phyloP scores from a whole-genome alignment of 1,140 invertebrate species.

The Trissolcus basalis region DNA sequence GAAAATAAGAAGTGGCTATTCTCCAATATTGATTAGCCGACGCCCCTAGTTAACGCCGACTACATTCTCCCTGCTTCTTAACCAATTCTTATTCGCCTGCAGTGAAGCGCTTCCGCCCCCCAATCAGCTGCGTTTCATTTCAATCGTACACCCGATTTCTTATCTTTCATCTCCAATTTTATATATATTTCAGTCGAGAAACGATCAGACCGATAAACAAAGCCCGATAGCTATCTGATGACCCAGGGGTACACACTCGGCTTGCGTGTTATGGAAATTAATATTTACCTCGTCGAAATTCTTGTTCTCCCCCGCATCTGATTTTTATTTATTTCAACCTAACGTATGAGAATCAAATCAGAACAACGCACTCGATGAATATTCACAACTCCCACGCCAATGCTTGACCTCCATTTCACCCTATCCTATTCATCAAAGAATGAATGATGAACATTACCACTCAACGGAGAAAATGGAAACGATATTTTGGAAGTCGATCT shows the following conservation, averaged over 20 bases:
- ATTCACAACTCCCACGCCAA: slow-evolving; percentile 14
- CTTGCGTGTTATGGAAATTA: slow-evolving; percentile 35
- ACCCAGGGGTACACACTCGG: too few species aligned
- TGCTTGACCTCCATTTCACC: slow-evolving; percentile 50
- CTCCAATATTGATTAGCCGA: slow-evolving; percentile 75
- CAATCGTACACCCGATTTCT: too few species aligned
- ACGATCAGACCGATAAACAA: too few species aligned
- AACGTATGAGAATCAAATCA: not conserved
- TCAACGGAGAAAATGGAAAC: slow-evolving; percentile 49
- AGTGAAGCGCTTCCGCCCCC: too few species aligned
- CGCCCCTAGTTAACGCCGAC: slow-evolving; percentile 74
- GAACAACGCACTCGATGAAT: slow-evolving; percentile 23
- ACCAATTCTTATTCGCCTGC: slow-evolving; percentile 27
- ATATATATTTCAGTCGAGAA: too few species aligned
- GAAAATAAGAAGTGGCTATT: slow-evolving; percentile 60
- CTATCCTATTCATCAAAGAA: slow-evolving; percentile 54
- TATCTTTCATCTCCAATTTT: too few species aligned
- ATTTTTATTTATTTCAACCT: not conserved
- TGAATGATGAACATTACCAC: slow-evolving; percentile 36
- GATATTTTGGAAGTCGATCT: slow-evolving; percentile 29
- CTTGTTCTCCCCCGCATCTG: not conserved
- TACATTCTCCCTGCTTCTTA: slow-evolving; percentile 65
- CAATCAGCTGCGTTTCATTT: too few species aligned
- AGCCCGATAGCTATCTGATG: too few species aligned
- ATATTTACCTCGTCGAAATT: slow-evolving; percentile 4